Base-by-base conservation (phyloP, 30 jellyfish, hydroid and myxozoan genomes). In the Hydractinia echinata region DNA sequence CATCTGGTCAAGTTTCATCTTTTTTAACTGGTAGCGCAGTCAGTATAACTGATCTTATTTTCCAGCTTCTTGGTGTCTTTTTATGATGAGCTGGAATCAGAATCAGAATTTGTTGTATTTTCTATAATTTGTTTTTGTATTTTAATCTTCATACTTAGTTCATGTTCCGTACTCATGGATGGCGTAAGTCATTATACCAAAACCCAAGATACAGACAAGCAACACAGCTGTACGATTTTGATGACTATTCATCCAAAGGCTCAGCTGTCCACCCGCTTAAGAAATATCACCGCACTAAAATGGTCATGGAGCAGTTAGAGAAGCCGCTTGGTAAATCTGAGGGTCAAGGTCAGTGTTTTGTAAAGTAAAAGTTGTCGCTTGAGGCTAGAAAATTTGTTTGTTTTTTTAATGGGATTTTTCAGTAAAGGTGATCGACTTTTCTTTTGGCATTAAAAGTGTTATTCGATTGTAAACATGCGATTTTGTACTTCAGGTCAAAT, bases 151-250 rank as follows among this genome's bases (percentile, higher is more conserved):
- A 66, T 20, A 82, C 72, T 53, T 61, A 92, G 98, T 78, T 87
- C 80, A 67, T 92, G 69, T 92, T 92, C 92, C 89, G 95, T 18
- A 87, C 94, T 68, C 94, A 92, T 54, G 98, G 98, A 53, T 92
- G 98, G 98, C 70, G 76, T 6, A 92, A 92, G 81, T 53, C 76
- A 5, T 44, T 74, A 76, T 84, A 78, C 88, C 72, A 73, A 62
- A 79, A 87, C 76, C 90, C 98, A 15, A 83, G 70, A 67, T 86
- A 92, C 76, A 81, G 98, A 50, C 76, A 84, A 7, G 77, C 72
- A 51, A 91, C 96, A 9, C 81, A 74, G 13, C 72, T 68, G 51
- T 87, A 87, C 82, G 86, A 86, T 67, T 86, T 87, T 64, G 96
- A 92, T 70, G 82, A 86, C 66, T 92, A 92, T 81, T 92, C 98